Evolutionary conservation across 2,888 invertebrate genomes (phyloP).

Genomic region (Leptinotarsa tumamoca): DNA sequence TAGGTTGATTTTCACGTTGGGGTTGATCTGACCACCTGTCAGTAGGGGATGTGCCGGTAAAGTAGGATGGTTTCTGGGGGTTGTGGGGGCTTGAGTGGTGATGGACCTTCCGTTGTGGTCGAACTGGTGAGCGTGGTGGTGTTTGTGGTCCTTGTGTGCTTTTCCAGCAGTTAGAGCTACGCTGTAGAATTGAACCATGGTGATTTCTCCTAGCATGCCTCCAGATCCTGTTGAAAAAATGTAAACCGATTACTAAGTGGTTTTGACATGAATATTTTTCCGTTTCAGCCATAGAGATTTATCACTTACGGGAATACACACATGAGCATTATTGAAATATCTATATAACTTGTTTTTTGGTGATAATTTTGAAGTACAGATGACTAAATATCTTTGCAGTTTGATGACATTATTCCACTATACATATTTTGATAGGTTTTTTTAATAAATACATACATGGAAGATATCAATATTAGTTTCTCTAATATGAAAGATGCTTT

Average conservation of each 20-base stretch:
- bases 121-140: constrained; percentile 86
- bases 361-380: too few relatives aligned
- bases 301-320: too few relatives aligned
- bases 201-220: constrained; percentile 80
- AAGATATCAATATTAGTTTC: too few relatives aligned
- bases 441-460: too few relatives aligned
- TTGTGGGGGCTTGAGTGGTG: constrained; percentile 72
- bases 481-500: too few relatives aligned
- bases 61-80: constrained; percentile 69
- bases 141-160: constrained; percentile 88
- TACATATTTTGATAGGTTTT: too few relatives aligned
- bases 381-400: too few relatives aligned
- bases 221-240: constrained; percentile 68
- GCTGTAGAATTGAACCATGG: constrained; percentile 83
- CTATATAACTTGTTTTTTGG: too few relatives aligned
- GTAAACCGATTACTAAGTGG: background rate
- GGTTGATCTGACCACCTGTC: constrained; percentile 75
- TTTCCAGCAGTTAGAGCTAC: constrained; percentile 87
- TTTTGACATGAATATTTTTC: background rate
- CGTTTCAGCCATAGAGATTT: too few relatives aligned
- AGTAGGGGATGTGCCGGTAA: constrained; percentile 69
- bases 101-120: constrained; percentile 78
- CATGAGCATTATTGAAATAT: too few relatives aligned
- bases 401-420: too few relatives aligned
- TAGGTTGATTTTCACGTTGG: constrained; percentile 70